Conservation (phyloP, 2,797 vertebrate species). For the Chromis chromis region DNA sequence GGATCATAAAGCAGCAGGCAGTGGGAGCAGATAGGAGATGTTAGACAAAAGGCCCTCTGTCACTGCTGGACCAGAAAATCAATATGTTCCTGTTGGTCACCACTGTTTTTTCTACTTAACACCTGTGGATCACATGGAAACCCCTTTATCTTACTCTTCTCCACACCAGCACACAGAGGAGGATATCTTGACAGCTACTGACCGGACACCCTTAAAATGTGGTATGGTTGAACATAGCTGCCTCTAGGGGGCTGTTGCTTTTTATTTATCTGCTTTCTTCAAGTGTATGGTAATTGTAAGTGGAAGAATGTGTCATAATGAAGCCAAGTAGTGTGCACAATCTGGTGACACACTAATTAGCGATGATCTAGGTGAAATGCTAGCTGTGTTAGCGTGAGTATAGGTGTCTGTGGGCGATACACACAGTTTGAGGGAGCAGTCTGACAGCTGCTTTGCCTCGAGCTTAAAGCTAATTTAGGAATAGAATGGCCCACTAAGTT, state of each 20-base stretch:
- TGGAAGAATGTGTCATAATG: conserved; percentile 53
- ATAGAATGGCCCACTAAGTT: conserved; percentile 58
- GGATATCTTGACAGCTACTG: conserved; percentile 42
- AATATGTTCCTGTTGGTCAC: conserved; percentile 74
- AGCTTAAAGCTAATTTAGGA: conserved; percentile 69
- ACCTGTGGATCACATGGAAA: conserved; percentile 67
- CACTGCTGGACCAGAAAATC: conserved; percentile 70
- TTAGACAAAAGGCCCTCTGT: conserved; percentile 63
- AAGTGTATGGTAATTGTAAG: conserved; percentile 57
- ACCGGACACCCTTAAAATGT: conserved; percentile 20
- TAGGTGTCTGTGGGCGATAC: conserved; percentile 67
- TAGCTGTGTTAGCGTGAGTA: conserved; percentile 67
- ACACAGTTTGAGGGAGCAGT: conserved; percentile 65
- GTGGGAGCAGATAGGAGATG: conserved; percentile 49
- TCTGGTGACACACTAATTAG: conserved; percentile 81
- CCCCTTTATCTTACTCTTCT: conserved; percentile 52
- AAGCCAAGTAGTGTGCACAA: conserved; percentile 63
- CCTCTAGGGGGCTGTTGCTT: conserved; percentile 38
- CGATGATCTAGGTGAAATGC: conserved; percentile 76
- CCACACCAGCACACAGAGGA: conserved; percentile 21
- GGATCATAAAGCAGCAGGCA: conserved; percentile 69
- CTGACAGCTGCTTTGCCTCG: conserved; percentile 75
- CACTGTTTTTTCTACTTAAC: conserved; percentile 56
- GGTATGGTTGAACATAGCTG: conserved; percentile 30
- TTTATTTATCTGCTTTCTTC: conserved; percentile 40